Conservation (phyloP, 92 coral and sea anemone genomes). For the Chrysogorgia sp. region DNA sequence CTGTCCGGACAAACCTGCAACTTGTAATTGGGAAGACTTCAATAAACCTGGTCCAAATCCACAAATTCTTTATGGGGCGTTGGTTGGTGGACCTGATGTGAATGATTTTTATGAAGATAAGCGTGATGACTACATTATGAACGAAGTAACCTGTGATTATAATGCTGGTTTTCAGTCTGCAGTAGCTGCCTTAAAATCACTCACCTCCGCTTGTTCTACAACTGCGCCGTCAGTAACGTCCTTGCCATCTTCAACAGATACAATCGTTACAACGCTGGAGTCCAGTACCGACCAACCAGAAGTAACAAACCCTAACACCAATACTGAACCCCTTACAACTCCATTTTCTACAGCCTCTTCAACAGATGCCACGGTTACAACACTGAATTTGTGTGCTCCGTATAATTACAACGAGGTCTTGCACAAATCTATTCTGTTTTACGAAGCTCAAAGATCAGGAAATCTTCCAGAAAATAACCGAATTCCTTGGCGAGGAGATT, state of each 20-base stretch:
- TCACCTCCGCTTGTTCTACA: constrained; percentile 1
- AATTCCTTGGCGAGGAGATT: constrained; percentile 31
- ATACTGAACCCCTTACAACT: neutral
- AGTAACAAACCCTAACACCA: neutral
- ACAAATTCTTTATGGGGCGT: constrained; percentile 72
- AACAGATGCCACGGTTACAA: too few species aligned
- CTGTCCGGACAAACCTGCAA: constrained; percentile 65
- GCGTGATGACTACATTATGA: constrained; percentile 69
- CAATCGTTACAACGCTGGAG: neutral
- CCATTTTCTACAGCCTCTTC: neutral
- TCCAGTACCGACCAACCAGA: constrained; percentile 13
- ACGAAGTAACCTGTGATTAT: constrained; percentile 85
- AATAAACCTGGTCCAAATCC: constrained; percentile 68
- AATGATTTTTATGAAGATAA: constrained; percentile 67
- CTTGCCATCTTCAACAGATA: neutral
- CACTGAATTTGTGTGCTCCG: too few species aligned
- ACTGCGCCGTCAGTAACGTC: neutral
- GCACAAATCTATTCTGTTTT: constrained; percentile 74
- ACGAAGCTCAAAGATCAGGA: constrained; percentile 45
- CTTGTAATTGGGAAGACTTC: constrained; percentile 58
- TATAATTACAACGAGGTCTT: constrained; percentile 68
- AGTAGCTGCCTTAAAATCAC: constrained; percentile 71
- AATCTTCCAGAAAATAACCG: constrained; percentile 16
- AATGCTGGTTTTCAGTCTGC: constrained; percentile 91
- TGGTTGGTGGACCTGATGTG: constrained; percentile 81